phyloP scores from a whole-genome alignment of 2,888 invertebrate species.

The Tuta absoluta region DNA sequence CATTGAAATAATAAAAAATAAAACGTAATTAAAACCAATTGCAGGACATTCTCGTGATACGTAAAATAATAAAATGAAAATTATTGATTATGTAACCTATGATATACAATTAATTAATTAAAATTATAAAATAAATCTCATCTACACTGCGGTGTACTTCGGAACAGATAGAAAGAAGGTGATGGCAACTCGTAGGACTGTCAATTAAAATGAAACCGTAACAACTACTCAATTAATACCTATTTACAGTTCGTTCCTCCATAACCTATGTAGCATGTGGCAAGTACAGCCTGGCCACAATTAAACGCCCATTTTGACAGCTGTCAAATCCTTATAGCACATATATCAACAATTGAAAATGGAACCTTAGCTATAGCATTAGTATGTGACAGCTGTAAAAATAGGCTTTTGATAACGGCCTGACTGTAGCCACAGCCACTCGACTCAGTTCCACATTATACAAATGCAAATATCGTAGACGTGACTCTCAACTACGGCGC shows the following conservation, averaged over 20 bases:
- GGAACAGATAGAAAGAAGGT: conserved; percentile 49
- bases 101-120: conserved; percentile 33
- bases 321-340: too few species aligned
- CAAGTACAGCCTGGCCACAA: too few species aligned
- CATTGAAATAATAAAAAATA: conserved; percentile 58
- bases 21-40: conserved; percentile 56
- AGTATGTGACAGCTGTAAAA: too few species aligned
- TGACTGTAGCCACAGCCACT: conserved; percentile 44
- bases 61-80: conserved; percentile 58
- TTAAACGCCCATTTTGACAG: too few species aligned
- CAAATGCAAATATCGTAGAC: conserved; percentile 54
- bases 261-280: conserved; percentile 31
- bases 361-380: too few species aligned
- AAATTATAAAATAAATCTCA: conserved; percentile 64
- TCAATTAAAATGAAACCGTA: conserved; percentile 49
- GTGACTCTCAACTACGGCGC: neutral
- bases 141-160: conserved; percentile 43
- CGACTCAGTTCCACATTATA: conserved; percentile 48
- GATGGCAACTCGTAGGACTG: conserved; percentile 69
- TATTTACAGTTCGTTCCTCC: conserved; percentile 51
- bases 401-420: too few species aligned
- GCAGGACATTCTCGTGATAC: conserved; percentile 60
- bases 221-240: conserved; percentile 43
- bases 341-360: too few species aligned
- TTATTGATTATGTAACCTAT: conserved; percentile 53